Base-by-base conservation (phyloP, 2,888 invertebrate genomes). In the Eremobia ochroleuca region DNA sequence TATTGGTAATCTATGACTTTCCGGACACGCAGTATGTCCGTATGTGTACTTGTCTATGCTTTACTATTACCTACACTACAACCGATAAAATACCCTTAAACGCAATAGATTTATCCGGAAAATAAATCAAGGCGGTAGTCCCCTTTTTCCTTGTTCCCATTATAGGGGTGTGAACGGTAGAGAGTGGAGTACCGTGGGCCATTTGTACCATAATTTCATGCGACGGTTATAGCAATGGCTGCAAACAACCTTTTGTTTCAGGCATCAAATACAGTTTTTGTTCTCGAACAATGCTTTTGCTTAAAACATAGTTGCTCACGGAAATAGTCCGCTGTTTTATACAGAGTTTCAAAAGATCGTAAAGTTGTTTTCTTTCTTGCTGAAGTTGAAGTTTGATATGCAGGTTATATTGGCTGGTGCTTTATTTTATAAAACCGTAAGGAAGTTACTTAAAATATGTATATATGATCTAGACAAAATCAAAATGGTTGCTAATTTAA, bases 261-360 rank as follows among this genome's bases (percentile, higher is more conserved):
- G 69, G 40, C 82, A 69, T 85, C 81, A 80, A 89, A 87, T 81
- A 76, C 83, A 78, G 82, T 85, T 88, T 87, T 85, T 85, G 87
- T 85, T 83, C 79, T 34, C 37, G 81, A 86, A 73, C 73, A 43
- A 73, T 58, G 73, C 70, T 73, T 70, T 52, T 55, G 25, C 79
- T 77, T 40, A 77, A 84, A 87, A 82, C 85, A 80, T 85, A 76
- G 87, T 83, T 83, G 82, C 75, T 68, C 72, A 67, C 79, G 31
- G 64, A 73, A 87, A 85, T 78, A 82, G 84, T 79, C 66, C 55
- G 34, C 58, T 64, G 49, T 71, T 82, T 71, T 68, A 55, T 58
- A 69, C 58, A 59, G 75, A 85, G 78, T 78, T 75, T 81, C 77
- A 66, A 80, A 79, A 64, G 75, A 73, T 73, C 62, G 62, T 71